Evolutionary conservation across 2,888 invertebrate species (phyloP), one percentile per base, ranked within the genome.

Genomic region (Orchesella flavescens): DNA sequence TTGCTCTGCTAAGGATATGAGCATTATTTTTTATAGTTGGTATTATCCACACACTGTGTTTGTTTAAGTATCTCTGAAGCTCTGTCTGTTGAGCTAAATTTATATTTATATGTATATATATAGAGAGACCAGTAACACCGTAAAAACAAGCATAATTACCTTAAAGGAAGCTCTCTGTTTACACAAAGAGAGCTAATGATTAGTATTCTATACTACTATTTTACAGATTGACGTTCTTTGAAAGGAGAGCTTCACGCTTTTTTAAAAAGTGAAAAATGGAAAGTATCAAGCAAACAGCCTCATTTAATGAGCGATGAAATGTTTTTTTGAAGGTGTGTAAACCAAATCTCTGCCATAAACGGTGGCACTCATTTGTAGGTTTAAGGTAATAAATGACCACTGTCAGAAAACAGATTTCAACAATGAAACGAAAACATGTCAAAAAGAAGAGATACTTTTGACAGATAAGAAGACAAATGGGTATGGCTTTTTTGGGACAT

Each of bases 371-470:
- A 74, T 80, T 80, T 80, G 73, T 80, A 74, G 59, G 73, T 10
- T 80, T 76, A 84, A 17, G 61, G 73, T 76, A 84, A 84, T 84
- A 81, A 81, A 84, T 84, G 80, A 61, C 66, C 73, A 81, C 23
- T 81, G 84, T 81, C 80, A 81, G 77, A 72, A 69, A 84, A 49
- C 80, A 77, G 66, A 80, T 81, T 84, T 84, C 73, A 81, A 81
- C 80, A 84, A 84, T 72, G 80, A 81, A 84, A 80, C 66, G 77
- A 80, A 84, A 80, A 80, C 84, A 80, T 75, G 80, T 77, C 75
- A 76, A 82, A 82, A 82, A 82, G 61, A n/a, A 73, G 61, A 76
- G 84, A 84, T 84, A 84, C 84, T 80, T 80, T 74, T 80, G 80
- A 80, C 74, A 80, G 80, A 73, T 80, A 74, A 73, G 74, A 80